Evolutionary conservation across 2,888 invertebrate genomes (phyloP), one percentile per base, ranked within the genome.

Genomic region (Pteria penguin): DNA sequence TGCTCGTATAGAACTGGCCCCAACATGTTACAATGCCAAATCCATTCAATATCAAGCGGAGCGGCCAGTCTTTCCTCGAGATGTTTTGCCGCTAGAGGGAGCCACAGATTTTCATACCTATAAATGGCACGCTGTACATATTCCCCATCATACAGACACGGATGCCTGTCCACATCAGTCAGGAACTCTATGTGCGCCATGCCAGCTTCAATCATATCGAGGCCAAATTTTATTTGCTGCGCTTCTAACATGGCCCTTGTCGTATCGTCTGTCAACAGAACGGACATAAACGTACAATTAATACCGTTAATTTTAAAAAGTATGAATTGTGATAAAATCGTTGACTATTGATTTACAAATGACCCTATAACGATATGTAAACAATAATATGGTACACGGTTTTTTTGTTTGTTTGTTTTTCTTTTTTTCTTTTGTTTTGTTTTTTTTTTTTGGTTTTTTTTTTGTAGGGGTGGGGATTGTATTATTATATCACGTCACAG

Each of bases 11-110:
- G 32, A 27, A 68, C 27, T 8, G 76, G 76, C 26, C 69, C 66
- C 52, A 92, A 80, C 85, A 92, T 83, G 78, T 92, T 91, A 55
- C 91, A 91, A 80, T 93, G 93, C 93, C 93, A 93, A 5, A 93
- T 89, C 93, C 93, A 93, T 75, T 93, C 92, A n/a, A 93, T 91
- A 82, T 93, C 93, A 22, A 77, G 54, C 1, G 76, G 76, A 2
- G 76, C 73, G 11, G 76, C 26, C 18, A 77, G 55, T 3, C 60
- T n/a, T 8, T 77, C 73, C 26, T 63, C 45, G n/a, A 27, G 52
- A 54, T 77, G 72, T 26, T 69, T 61, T 2, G 76, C 76, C n/a
- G 65, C 73, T 24, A 77, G 24, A 27, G 76, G 73, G 11, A 77
- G 70, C 76, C 76, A 77, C 8, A 77, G 67, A 27, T 60, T 29